Percentiles rank a stretch among this genome's conserved stretches.
Evolutionary conservation across 2,888 invertebrate genomes (phyloP).

Genomic region (Dexiosoma caninum): DNA sequence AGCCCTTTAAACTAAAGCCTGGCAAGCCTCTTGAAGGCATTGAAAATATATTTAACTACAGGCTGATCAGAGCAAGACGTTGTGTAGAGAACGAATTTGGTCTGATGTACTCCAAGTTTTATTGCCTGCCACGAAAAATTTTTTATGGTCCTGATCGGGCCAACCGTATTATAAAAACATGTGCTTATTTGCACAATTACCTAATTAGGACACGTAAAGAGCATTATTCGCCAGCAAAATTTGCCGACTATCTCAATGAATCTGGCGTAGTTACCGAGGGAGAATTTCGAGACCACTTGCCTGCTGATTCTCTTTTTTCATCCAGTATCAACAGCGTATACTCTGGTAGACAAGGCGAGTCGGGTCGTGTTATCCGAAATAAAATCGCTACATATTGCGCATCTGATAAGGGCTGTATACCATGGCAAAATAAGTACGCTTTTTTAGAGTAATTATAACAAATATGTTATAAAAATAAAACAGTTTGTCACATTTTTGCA

Average conservation of each 20-base stretch:
- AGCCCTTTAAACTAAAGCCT: background rate
- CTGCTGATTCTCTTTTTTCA: background rate
- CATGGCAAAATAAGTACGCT: slow-evolving; percentile 2
- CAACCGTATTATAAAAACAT: background rate
- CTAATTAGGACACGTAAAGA: background rate
- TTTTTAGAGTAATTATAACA: background rate
- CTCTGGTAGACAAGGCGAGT: background rate
- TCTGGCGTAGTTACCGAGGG: background rate
- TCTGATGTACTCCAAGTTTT: background rate
- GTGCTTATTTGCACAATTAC: background rate
- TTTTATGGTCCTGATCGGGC: background rate
- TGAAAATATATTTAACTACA: slow-evolving; percentile 4
- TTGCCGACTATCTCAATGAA: background rate
- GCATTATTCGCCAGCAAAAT: background rate
- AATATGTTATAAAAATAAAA: too few species aligned
- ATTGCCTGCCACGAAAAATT: background rate
- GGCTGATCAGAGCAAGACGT: background rate
- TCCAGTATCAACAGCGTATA: background rate
- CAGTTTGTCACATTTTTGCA: too few species aligned
- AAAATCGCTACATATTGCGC: background rate
- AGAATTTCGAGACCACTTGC: slow-evolving; percentile 4
- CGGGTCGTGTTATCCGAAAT: background rate
- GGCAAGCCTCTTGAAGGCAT: background rate
- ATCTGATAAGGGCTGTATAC: background rate
- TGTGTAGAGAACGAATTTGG: slow-evolving; percentile 12